Evolutionary conservation across 1,140 invertebrate species (phyloP).

Genomic region (Neuroterus valhalla): DNA sequence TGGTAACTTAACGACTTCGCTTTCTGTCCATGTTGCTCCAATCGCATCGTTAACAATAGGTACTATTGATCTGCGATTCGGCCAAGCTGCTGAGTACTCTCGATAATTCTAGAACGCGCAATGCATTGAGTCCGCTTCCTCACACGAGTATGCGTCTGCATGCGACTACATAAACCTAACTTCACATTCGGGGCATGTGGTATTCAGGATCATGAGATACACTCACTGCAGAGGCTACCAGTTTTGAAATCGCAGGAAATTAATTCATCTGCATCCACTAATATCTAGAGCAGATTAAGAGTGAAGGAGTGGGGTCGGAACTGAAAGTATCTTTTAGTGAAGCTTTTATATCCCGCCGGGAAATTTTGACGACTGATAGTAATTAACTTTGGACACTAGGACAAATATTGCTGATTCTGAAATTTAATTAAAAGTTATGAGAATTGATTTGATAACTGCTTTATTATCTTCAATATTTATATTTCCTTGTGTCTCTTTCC

Average conservation of each 20-base stretch:
- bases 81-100: constrained; percentile 64
- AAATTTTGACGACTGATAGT: too few species aligned
- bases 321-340: too few species aligned
- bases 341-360: too few species aligned
- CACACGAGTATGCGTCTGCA: constrained; percentile 48
- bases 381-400: too few species aligned
- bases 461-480: too few species aligned
- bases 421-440: too few species aligned
- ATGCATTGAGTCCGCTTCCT: constrained; percentile 61
- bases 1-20: constrained; percentile 11
- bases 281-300: neutral
- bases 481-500: too few species aligned
- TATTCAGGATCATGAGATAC: constrained; percentile 53
- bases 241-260: constrained; percentile 1
- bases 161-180: constrained; percentile 62
- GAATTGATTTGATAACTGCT: too few species aligned
- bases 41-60: constrained; percentile 8
- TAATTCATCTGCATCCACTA: neutral
- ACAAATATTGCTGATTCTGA: too few species aligned
- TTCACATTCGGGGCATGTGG: constrained; percentile 54
- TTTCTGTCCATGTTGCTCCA: neutral
- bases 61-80: constrained; percentile 43
- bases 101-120: constrained; percentile 66
- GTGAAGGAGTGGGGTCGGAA: neutral
- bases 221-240: constrained; percentile 38